A percentile compares a stretch with the other conserved stretches of the same genome.
Conservation (phyloP, 2,113 vertebrate genomes). For the Helogale parvula region DNA sequence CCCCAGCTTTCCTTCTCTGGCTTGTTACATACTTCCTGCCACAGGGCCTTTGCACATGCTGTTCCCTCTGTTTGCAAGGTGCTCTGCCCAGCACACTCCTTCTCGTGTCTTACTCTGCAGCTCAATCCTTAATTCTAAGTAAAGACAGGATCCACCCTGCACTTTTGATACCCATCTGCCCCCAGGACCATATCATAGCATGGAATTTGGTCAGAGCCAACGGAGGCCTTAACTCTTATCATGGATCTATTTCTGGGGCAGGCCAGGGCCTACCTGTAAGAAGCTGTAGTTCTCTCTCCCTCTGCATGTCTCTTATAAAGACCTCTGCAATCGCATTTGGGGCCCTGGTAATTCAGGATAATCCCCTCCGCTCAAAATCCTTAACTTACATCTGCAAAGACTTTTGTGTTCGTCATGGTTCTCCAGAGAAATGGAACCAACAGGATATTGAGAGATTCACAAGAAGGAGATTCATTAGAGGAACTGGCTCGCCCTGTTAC, state of each 20-base stretch:
- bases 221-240: background rate
- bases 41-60: background rate
- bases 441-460: background rate
- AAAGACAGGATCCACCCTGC: background rate
- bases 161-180: background rate
- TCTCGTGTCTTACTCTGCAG: background rate
- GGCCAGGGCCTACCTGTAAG: background rate
- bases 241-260: background rate
- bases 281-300: background rate
- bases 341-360: background rate
- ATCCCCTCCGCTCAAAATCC: background rate
- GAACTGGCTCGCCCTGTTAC: too few species aligned
- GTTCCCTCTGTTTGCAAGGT: background rate
- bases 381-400: background rate
- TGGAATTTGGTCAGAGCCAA: background rate
- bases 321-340: background rate
- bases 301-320: background rate
- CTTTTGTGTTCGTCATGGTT: background rate
- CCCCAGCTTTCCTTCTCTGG: background rate
- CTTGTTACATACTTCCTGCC: background rate
- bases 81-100: background rate
- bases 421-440: background rate
- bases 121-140: background rate
- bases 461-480: background rate
- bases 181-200: background rate